Conservation (phyloP, 1,140 invertebrate species). For the Drosophila arawakana region DNA sequence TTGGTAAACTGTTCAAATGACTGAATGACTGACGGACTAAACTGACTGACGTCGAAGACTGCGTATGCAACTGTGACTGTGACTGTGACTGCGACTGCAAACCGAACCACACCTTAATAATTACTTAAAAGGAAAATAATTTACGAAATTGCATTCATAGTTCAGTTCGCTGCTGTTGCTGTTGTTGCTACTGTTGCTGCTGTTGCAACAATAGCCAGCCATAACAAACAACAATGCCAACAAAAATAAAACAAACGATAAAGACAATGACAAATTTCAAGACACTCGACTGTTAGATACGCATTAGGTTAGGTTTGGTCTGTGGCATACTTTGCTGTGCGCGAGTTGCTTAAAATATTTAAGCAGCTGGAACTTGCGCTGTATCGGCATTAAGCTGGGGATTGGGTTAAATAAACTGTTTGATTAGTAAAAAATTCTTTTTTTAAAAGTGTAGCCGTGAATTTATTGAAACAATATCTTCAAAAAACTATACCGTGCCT, state of each 20-base stretch:
- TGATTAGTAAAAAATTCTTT: no score
- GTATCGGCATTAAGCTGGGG: no score
- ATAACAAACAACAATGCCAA: slow-evolving; percentile 74
- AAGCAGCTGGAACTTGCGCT: no score
- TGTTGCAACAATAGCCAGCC: slow-evolving; percentile 76
- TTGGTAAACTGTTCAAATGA: slow-evolving; percentile 68
- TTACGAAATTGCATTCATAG: slow-evolving; percentile 84
- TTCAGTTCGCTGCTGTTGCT: slow-evolving; percentile 58
- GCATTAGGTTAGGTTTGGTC: no score
- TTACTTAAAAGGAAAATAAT: slow-evolving; percentile 84
- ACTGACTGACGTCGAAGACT: slow-evolving; percentile 35
- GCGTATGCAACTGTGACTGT: slow-evolving; percentile 14
- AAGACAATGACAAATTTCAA: slow-evolving; percentile 10
- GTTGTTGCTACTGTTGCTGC: slow-evolving; percentile 2
- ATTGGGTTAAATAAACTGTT: no score
- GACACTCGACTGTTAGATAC: no score
- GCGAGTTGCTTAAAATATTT: no score
- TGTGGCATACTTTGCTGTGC: no score
- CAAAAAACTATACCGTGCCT: no score
- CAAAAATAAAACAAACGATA: slow-evolving; percentile 52
- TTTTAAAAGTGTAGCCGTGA: no score
- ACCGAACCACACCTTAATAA: slow-evolving; percentile 82
- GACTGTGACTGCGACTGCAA: not conserved
- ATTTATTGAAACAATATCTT: no score
- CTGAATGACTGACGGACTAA: slow-evolving; percentile 11